Base-by-base conservation (phyloP, 2,797 vertebrate species). In the Anas acuta region DNA sequence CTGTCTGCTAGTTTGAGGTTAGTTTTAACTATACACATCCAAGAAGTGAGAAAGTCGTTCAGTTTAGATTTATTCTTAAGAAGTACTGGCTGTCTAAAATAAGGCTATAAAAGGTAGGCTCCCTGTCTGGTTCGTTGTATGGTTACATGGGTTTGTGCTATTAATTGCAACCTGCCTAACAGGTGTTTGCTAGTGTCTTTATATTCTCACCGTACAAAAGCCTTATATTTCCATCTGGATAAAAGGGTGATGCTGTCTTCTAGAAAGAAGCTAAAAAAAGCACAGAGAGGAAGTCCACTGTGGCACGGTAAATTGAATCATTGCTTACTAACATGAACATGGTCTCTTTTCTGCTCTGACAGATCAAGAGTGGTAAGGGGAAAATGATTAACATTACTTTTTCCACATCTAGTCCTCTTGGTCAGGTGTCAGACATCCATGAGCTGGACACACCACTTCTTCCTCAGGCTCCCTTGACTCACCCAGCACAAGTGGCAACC, bases 81-180 rank as follows among this genome's bases (percentile, higher is more conserved):
- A 96, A 94, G 85, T 93, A 94, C 76, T 1, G 17, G 90, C 96
- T 97, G 94, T 95, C 96, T 97, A 94, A 96, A 96, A 92, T 75
- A 87, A 94, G 85, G 95, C 91, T 95, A 91, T 97, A 97, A 97
- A 97, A 95, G 26, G 39, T 76, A 94, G 85, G 81, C 72, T 97
- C 91, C 83, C 64, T 91, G 93, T 96, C 96, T 97, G 95, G 94
- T 78, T 92, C 93, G 95, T 80, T 96, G 95, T 81, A 86, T 39
- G 92, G 78, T 76, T 94, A 85, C 69, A 41, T 56, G 90, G 90
- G 92, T 96, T 90, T 87, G 89, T 72, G 92, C 95, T 96, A 96
- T 96, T 96, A 97, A 96, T 86, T 96, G 95, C 93, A 97, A 97
- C 95, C 96, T 96, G 96, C 91, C 89, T 92, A 96, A 93, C 97